Evolutionary conservation across 2,888 invertebrate genomes (phyloP).

Genomic region (Xylocampa areola): DNA sequence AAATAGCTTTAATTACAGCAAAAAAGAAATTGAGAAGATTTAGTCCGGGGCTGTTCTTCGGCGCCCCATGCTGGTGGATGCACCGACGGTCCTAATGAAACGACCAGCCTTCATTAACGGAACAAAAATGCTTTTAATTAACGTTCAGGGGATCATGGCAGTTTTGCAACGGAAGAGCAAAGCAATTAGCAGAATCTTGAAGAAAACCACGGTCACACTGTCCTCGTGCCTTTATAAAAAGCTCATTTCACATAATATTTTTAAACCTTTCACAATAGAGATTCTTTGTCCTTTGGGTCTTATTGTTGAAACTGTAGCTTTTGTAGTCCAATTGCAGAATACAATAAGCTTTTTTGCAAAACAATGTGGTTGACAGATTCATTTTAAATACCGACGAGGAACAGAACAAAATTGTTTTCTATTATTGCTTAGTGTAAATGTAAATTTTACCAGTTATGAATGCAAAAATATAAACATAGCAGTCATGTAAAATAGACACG

Average conservation of each 20-base stretch:
- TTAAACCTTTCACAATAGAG: conserved; percentile 24
- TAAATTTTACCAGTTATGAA: too few relatives aligned
- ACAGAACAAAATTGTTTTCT: background rate
- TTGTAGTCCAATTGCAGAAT: conserved; percentile 13
- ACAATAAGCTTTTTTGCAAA: conserved; percentile 35
- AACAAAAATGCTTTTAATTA: conserved; percentile 74
- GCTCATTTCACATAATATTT: conserved; percentile 35
- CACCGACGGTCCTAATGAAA: conserved; percentile 61
- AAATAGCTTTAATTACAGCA: too few relatives aligned
- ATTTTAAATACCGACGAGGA: conserved; percentile 1
- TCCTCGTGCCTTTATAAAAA: conserved; percentile 37
- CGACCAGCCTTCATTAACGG: conserved; percentile 62
- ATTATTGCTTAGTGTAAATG: background rate
- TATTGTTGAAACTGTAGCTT: conserved; percentile 31
- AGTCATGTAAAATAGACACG: too few relatives aligned
- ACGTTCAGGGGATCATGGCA: conserved; percentile 63
- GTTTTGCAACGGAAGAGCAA: conserved; percentile 61
- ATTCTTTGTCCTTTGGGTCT: conserved; percentile 19
- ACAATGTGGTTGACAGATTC: conserved; percentile 17
- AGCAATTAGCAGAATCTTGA: conserved; percentile 68
- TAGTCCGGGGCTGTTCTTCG: too few relatives aligned
- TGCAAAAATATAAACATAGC: too few relatives aligned
- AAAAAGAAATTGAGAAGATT: too few relatives aligned
- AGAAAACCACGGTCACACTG: conserved; percentile 28
- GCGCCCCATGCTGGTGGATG: conserved; percentile 28